Conservation (phyloP, 2,113 vertebrate genomes). For the Gymnorhina tibicen region DNA sequence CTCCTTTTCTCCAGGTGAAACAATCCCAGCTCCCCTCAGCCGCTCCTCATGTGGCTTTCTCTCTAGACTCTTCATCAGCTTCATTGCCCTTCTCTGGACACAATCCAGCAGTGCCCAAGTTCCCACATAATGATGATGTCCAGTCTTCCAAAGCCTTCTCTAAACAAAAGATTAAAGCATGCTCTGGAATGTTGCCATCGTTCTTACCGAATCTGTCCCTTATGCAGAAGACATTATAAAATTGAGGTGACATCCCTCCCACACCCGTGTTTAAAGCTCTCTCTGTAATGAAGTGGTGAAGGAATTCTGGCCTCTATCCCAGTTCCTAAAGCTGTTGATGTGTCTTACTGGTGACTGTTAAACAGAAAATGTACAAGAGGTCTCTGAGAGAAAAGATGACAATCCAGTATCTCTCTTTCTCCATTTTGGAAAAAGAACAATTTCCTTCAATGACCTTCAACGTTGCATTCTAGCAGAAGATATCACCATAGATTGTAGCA, state of each 20-base stretch:
- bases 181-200: background rate
- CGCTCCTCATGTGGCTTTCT: background rate
- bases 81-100: background rate
- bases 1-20: background rate
- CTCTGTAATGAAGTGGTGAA: background rate
- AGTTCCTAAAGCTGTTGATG: background rate
- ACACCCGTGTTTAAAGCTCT: fast-evolving
- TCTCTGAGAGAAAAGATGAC: background rate
- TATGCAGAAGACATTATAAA: background rate
- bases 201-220: background rate
- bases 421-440: background rate
- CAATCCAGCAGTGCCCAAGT: background rate
- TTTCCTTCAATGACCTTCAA: background rate
- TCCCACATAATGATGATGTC: background rate
- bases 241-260: background rate
- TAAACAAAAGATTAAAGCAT: background rate
- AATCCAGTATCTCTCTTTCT: background rate
- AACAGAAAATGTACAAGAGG: background rate
- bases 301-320: background rate
- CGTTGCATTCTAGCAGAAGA: background rate
- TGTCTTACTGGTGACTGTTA: background rate
- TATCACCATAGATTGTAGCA: background rate
- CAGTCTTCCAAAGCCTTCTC: background rate
- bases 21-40: background rate
- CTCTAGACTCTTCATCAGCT: background rate